Evolutionary conservation across 2,797 vertebrate species (phyloP).

Genomic region (Sebastes trivittatus): DNA sequence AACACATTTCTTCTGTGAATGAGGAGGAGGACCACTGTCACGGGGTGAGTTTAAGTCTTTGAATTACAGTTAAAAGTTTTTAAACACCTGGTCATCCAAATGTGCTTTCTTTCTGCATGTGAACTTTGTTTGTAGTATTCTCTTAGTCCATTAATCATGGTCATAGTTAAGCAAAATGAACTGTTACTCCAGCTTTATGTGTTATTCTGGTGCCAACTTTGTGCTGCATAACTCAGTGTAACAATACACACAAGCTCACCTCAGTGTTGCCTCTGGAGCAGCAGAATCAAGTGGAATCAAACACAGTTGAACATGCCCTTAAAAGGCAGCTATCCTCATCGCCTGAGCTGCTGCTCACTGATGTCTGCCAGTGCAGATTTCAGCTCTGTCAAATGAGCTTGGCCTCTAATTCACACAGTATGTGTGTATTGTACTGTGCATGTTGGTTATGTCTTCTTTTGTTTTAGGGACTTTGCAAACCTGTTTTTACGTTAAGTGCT

Average conservation of each 20-base stretch:
- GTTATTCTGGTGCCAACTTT: constrained; percentile 1
- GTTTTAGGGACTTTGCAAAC: background rate
- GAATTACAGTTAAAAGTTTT: background rate
- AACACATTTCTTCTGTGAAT: background rate
- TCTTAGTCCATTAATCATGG: background rate
- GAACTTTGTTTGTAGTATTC: background rate
- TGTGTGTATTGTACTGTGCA: background rate
- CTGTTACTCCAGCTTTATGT: background rate
- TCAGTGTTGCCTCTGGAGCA: constrained; percentile 49
- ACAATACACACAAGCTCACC: constrained; percentile 33
- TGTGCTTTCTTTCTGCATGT: background rate
- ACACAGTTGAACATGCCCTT: constrained; percentile 78
- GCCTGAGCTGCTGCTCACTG: constrained; percentile 54
- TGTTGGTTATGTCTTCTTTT: background rate
- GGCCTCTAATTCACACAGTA: constrained; percentile 11
- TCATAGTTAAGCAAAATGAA: background rate
- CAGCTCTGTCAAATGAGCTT: constrained; percentile 51
- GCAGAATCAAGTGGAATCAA: constrained; percentile 66
- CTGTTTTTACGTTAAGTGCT: background rate
- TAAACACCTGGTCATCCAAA: background rate
- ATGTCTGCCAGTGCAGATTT: constrained; percentile 58
- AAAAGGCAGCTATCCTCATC: constrained; percentile 77
- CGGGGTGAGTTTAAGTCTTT: constrained; percentile 35
- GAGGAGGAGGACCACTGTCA: background rate
- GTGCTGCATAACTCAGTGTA: constrained; percentile 26